Evolutionary conservation across 2,797 vertebrate genomes (phyloP).

Genomic region (Vespertilio murinus): DNA sequence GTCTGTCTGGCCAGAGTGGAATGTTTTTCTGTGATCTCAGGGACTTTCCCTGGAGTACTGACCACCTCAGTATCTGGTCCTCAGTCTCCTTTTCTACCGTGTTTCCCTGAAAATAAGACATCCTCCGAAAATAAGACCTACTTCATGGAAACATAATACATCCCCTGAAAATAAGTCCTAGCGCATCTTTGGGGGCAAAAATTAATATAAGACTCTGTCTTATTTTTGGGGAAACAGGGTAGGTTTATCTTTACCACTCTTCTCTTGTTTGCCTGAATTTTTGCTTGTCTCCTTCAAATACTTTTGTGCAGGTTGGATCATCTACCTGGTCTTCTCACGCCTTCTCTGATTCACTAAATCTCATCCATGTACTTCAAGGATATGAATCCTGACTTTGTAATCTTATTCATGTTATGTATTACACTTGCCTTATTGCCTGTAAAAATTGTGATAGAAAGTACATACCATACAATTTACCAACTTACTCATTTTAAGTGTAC

Average conservation of each 20-base stretch:
- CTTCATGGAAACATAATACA: too few species aligned
- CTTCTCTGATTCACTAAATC: background rate
- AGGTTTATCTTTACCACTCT: background rate
- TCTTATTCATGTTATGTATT: background rate
- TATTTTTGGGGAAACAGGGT: too few species aligned
- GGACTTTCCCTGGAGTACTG: background rate
- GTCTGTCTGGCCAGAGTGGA: background rate
- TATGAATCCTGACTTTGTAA: background rate
- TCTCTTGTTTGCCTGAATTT: background rate
- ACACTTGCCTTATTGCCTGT: background rate
- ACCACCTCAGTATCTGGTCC: background rate
- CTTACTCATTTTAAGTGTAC: background rate
- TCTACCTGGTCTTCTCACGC: background rate
- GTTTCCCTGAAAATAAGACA: too few species aligned
- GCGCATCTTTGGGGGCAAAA: too few species aligned
- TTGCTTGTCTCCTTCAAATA: background rate
- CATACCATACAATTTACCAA: background rate
- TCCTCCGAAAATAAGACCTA: too few species aligned
- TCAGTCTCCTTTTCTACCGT: background rate
- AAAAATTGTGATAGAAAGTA: background rate
- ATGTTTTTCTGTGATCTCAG: background rate
- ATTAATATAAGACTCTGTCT: too few species aligned
- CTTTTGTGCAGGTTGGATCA: background rate
- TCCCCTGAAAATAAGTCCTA: too few species aligned
- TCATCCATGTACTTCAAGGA: background rate